Base-by-base conservation (phyloP, 1,140 invertebrate species). In the Caenorhabditis remanei region DNA sequence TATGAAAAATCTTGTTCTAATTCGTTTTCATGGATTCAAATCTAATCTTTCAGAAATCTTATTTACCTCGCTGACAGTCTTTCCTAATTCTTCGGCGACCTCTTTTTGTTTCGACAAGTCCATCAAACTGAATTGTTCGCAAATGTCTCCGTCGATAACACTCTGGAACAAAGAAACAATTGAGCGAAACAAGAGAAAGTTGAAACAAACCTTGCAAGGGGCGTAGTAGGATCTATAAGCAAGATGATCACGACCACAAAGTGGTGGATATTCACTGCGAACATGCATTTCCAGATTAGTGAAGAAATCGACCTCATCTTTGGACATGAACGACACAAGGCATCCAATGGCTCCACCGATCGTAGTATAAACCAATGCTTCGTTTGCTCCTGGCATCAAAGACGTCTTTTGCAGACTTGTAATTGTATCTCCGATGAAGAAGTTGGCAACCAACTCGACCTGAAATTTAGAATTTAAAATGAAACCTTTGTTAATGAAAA, bases 201-300 rank as follows among this genome's bases (percentile, higher is more conserved):
- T 32, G 32, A 32, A 82, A 56, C 8, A 9, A 91, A 96, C 96
- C 94, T 98, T 99, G 2, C 99, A 96, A 8, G 98, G 97, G 93
- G 97, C 99, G 93, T 99, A 99, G 90, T 97, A 98, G 41, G 97
- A 99, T 87, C 98, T 94, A 93, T 96, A 99, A 0, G 97, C 97
- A 2, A 99, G 94, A 94, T 99, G 98, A 94, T 99, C 98, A 32
- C 98, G 94, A 2, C 98, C 98, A 94, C 97, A 99, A 0, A 99
- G 93, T 0, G 98, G 97, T 0, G 97, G 95, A 93, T 99, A 96
- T 93, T 99, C 98, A 75, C 96, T 96, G 61, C 98, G 94, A 97
- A 99, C 98, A 93, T 99, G 97, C 98, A 99, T 99, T 93, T 99
- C 98, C 83, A 99, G 93, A 94, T 99, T 97, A 93, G 99, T 98